These are phyloP conservation scores for Diprion similis DNA, from an alignment of 1,140 invertebrate species.

Conservation along the genomic window DNA sequence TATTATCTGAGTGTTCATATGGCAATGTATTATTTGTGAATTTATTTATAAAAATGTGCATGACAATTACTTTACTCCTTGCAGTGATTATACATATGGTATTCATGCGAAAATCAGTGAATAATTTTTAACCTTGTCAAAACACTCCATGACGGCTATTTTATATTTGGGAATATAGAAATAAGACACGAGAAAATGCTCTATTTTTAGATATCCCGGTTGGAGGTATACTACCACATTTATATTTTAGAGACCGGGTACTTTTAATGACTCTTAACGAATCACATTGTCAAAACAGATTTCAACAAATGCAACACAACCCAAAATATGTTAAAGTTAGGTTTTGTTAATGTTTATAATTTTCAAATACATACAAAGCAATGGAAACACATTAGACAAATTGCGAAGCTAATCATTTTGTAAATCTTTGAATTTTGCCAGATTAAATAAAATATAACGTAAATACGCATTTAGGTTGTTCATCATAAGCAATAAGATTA, in stretches of 20 bases:
- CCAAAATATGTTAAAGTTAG: no score
- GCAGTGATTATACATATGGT: no score
- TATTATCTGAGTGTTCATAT: no score
- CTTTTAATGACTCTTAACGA: conserved; percentile 1
- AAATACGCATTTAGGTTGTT: no score
- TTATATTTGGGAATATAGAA: conserved; percentile 43
- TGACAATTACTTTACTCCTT: background rate
- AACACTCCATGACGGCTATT: conserved; percentile 27
- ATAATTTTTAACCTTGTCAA: conserved; percentile 2
- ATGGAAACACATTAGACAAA: no score
- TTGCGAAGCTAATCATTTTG: no score
- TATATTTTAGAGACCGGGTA: conserved; percentile 35
- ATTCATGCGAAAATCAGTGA: background rate
- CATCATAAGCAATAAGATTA: no score
- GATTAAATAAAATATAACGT: no score
- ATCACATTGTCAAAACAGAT: background rate
- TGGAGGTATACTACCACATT: conserved; percentile 55
- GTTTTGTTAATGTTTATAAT: no score
- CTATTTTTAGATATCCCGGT: conserved; percentile 56
- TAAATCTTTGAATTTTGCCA: no score
- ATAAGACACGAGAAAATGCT: conserved; percentile 48
- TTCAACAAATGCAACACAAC: background rate
- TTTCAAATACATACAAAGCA: no score
- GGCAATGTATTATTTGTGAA: background rate
- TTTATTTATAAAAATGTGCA: no score